phyloP scores from a whole-genome alignment of 2,797 vertebrate genomes.

The Tragelaphus oryx region DNA sequence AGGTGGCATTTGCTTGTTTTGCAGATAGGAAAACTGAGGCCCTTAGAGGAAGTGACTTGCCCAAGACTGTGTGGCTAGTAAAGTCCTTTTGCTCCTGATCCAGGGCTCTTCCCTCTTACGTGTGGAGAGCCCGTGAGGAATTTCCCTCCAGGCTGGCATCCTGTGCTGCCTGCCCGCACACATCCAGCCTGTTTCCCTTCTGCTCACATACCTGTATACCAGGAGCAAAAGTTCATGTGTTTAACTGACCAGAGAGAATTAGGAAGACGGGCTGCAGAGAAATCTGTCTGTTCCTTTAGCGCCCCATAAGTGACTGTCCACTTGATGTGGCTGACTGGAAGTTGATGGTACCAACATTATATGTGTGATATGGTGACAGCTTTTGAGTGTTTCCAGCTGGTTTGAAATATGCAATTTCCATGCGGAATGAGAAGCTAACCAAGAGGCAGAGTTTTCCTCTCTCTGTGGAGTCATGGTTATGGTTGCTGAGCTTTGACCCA shows the following conservation, averaged over 20 bases:
- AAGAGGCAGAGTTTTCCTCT: neutral
- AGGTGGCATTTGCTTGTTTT: conserved; percentile 5
- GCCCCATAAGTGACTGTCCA: neutral
- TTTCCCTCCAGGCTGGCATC: neutral
- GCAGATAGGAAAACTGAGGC: conserved; percentile 29
- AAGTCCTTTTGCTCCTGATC: neutral
- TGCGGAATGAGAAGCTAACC: neutral
- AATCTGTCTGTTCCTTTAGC: neutral
- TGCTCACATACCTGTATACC: neutral
- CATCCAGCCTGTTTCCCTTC: neutral
- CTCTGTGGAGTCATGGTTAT: neutral
- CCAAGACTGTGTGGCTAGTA: neutral
- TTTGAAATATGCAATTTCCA: neutral
- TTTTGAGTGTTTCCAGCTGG: neutral
- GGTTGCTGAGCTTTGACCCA: neutral
- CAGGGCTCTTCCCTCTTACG: neutral
- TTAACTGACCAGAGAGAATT: neutral
- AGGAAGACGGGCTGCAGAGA: neutral
- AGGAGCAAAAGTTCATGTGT: neutral
- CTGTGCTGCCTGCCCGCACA: neutral
- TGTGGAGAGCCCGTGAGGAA: neutral
- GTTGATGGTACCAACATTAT: neutral
- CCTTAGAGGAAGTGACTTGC: conserved; percentile 15
- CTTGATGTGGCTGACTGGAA: neutral
- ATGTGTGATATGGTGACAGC: neutral